Conservation (phyloP, 2,797 vertebrate genomes). For the Paedocypris micromegethes region DNA sequence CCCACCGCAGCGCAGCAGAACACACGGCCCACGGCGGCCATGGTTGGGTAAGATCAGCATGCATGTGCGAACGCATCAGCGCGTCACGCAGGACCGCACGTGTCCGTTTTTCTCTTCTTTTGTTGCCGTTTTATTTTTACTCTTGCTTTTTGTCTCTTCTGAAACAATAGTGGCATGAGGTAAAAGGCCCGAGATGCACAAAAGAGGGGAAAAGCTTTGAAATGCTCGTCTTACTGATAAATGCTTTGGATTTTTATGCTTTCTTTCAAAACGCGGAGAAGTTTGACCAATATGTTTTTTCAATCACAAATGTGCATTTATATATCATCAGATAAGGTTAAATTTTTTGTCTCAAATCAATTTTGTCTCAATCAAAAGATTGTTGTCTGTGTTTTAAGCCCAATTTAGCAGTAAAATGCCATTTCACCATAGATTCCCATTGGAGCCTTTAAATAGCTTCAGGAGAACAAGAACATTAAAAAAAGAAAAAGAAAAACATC, state of each 20-base stretch:
- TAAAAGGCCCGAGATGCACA: too few species aligned
- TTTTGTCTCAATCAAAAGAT: too few species aligned
- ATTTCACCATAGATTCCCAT: not conserved
- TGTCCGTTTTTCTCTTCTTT: not conserved
- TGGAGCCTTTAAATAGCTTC: not conserved
- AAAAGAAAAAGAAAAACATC: constrained; percentile 7
- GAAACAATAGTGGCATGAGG: not conserved
- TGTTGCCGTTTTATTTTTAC: not conserved
- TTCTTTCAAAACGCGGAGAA: too few species aligned
- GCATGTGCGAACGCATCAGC: constrained; percentile 16
- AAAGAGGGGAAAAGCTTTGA: too few species aligned
- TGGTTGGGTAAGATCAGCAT: constrained; percentile 81
- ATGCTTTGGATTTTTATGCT: too few species aligned
- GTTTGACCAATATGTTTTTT: too few species aligned
- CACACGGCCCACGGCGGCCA: constrained; percentile 89
- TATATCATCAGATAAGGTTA: too few species aligned
- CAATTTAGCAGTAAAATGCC: not conserved
- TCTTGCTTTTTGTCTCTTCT: not conserved
- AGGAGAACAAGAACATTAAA: constrained; percentile 25
- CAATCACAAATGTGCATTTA: too few species aligned
- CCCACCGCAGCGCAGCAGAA: constrained; percentile 90
- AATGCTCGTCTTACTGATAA: too few species aligned
- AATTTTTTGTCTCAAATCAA: too few species aligned
- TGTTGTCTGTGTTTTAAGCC: not conserved
- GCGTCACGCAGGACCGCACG: not conserved